phyloP scores from a whole-genome alignment of 1,140 invertebrate species.

The Anthonomus grandis region DNA sequence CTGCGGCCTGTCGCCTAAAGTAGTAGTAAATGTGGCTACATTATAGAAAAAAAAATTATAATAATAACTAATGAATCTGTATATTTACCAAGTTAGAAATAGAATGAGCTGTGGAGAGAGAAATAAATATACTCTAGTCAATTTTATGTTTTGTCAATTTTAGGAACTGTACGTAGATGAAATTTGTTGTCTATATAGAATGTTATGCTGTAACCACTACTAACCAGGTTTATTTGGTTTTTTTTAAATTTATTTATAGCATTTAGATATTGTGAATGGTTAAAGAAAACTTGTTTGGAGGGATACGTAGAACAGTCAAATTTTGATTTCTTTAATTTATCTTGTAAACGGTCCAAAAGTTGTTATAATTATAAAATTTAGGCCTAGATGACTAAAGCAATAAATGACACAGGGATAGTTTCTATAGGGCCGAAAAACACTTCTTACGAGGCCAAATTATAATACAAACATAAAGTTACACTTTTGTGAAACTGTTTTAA shows the following conservation, averaged over 20 bases:
- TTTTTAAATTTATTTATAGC: background rate
- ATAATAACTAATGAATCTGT: too few species aligned
- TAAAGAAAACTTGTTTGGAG: too few species aligned
- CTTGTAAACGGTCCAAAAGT: too few species aligned
- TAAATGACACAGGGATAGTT: too few species aligned
- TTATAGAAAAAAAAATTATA: slow-evolving; percentile 36
- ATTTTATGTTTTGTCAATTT: slow-evolving; percentile 50
- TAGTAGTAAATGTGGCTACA: slow-evolving; percentile 45
- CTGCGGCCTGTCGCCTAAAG: slow-evolving; percentile 36
- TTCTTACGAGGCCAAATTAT: too few species aligned
- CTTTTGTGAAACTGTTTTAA: too few species aligned
- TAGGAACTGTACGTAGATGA: slow-evolving; percentile 32
- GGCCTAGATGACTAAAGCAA: too few species aligned
- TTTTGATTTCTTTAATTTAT: too few species aligned
- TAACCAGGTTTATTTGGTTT: slow-evolving; percentile 15
- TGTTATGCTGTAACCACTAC: slow-evolving; percentile 29
- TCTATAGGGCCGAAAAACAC: too few species aligned
- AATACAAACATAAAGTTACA: too few species aligned
- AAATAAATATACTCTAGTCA: slow-evolving; percentile 44
- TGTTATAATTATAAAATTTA: too few species aligned
- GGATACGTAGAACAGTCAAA: too few species aligned
- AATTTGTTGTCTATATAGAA: slow-evolving; percentile 21
- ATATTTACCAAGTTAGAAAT: slow-evolving; percentile 30
- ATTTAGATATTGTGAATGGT: background rate
- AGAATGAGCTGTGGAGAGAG: slow-evolving; percentile 41